A percentile compares a stretch with the other conserved stretches of the same genome.
Conservation (phyloP, 1,140 invertebrate species). For the Popillia japonica region DNA sequence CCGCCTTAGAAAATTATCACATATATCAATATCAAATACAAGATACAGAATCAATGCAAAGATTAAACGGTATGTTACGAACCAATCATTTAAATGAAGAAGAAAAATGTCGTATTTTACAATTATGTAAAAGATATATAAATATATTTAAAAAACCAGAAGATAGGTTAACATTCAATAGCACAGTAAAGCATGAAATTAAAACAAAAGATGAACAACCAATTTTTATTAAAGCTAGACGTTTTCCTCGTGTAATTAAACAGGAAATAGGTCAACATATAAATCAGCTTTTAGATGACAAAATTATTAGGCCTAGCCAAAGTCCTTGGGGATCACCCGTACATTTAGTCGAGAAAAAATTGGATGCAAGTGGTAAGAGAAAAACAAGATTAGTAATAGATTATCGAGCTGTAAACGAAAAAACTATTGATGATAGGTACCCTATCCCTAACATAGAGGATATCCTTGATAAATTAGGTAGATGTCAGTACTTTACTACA, state of each 20-base stretch:
- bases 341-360: slow-evolving; percentile 39
- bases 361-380: slow-evolving; percentile 45
- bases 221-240: slow-evolving; percentile 13
- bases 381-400: slow-evolving; percentile 58
- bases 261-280: slow-evolving; percentile 19
- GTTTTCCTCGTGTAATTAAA: background rate
- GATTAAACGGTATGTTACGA: background rate
- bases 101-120: background rate
- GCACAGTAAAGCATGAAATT: slow-evolving; percentile 11
- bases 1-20: slow-evolving; percentile 20
- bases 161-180: slow-evolving; percentile 18
- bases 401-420: slow-evolving; percentile 55
- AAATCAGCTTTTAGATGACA: background rate
- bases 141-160: slow-evolving; percentile 29
- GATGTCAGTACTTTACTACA: slow-evolving; percentile 20
- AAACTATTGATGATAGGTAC: slow-evolving; percentile 58
- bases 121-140: slow-evolving; percentile 27
- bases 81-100: slow-evolving; percentile 18
- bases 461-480: slow-evolving; percentile 34
- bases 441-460: slow-evolving; percentile 62
- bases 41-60: background rate
- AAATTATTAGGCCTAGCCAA: too few relatives aligned
- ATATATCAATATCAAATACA: slow-evolving; percentile 26
- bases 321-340: slow-evolving; percentile 35
- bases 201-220: slow-evolving; percentile 33